Percentiles rank a stretch among this genome's conserved stretches.
Evolutionary conservation across 1,140 invertebrate genomes (phyloP).

Genomic region (Apocrypta bakeri): DNA sequence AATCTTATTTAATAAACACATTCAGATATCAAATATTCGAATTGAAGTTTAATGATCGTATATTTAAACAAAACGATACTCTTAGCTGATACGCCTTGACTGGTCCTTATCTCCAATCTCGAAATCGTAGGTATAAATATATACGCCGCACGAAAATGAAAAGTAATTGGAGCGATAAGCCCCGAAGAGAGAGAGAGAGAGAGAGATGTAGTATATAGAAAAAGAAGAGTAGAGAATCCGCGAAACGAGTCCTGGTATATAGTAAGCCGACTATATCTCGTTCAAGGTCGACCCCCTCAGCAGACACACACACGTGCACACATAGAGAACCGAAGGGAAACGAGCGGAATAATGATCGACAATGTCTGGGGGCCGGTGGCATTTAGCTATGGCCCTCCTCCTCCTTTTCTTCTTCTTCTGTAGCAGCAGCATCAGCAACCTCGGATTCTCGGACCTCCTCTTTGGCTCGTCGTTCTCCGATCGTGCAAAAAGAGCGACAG

Average conservation of each 20-base stretch:
- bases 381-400: constrained; percentile 61
- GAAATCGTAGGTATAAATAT: neutral
- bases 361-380: constrained; percentile 62
- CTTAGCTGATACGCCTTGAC: neutral
- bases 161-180: constrained; percentile 25
- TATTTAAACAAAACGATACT: neutral
- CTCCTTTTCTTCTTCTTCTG: constrained; percentile 58
- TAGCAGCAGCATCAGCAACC: constrained; percentile 25
- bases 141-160: constrained; percentile 23
- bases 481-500: constrained; percentile 28
- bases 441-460: constrained; percentile 50
- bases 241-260: neutral
- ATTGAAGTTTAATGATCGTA: neutral
- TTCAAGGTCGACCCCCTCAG: constrained; percentile 64
- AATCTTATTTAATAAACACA: too few species aligned
- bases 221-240: neutral
- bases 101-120: neutral
- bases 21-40: too few species aligned
- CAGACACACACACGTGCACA: constrained; percentile 15
- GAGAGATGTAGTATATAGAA: neutral
- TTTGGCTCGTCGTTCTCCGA: neutral
- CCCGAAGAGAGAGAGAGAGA: neutral
- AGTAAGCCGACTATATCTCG: constrained; percentile 55
- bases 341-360: constrained; percentile 68
- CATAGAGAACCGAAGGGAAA: constrained; percentile 38